Evolutionary conservation across 1,140 invertebrate genomes (phyloP).

Genomic region (Orussus abietinus): DNA sequence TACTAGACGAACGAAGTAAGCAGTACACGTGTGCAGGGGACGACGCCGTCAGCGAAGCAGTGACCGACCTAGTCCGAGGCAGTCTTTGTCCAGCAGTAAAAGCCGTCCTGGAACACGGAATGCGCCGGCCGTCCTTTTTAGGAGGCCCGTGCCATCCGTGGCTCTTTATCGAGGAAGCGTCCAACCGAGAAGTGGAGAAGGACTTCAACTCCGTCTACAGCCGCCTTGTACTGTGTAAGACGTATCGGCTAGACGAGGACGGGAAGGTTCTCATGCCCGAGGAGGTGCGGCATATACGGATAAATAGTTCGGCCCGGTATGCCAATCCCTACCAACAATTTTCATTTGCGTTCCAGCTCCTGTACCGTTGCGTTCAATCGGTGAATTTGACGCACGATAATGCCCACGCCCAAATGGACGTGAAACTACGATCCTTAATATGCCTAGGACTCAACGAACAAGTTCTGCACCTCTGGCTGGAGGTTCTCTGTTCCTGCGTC

Average conservation of each 20-base stretch:
- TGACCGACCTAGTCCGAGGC: slow-evolving; percentile 94
- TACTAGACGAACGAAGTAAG: slow-evolving; percentile 95
- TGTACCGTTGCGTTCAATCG: slow-evolving; percentile 94
- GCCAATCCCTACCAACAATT: slow-evolving; percentile 7
- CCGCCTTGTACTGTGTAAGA: slow-evolving; percentile 94
- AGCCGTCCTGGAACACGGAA: slow-evolving; percentile 93
- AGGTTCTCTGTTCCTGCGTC: slow-evolving; percentile 93
- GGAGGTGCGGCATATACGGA: slow-evolving; percentile 66
- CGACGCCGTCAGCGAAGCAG: slow-evolving; percentile 92
- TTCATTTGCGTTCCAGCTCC: slow-evolving; percentile 56
- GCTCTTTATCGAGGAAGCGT: slow-evolving; percentile 97
- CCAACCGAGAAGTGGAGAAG: slow-evolving; percentile 92
- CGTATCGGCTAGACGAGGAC: slow-evolving; percentile 97
- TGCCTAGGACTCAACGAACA: slow-evolving; percentile 95
- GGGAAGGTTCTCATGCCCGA: slow-evolving; percentile 98
- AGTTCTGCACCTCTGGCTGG: slow-evolving; percentile 96
- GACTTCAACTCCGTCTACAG: slow-evolving; percentile 98
- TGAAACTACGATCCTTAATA: slow-evolving; percentile 90
- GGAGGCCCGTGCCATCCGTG: slow-evolving; percentile 96
- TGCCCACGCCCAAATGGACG: slow-evolving; percentile 97
- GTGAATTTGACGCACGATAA: slow-evolving; percentile 94
- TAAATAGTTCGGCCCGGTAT: background rate
- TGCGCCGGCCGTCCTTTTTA: slow-evolving; percentile 80
- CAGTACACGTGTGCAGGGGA: slow-evolving; percentile 95
- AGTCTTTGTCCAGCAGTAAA: slow-evolving; percentile 91